Evolutionary conservation across 2,888 invertebrate genomes (phyloP), one percentile per base, ranked within the genome.

Genomic region (Cerceris ruficornis): DNA sequence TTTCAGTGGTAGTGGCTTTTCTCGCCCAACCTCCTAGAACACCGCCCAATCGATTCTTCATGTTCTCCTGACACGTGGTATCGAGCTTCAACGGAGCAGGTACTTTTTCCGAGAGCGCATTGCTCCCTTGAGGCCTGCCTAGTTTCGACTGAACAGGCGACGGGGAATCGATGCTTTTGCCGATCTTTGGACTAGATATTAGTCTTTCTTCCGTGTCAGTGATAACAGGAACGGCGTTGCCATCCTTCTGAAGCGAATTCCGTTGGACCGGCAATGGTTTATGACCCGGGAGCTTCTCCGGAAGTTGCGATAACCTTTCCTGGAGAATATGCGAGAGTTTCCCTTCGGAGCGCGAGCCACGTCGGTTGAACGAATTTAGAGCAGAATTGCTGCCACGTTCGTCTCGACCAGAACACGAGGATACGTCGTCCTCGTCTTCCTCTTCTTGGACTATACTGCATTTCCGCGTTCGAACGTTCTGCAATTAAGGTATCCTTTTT

Each of bases 381-480:
- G 93, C 90, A 6, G 93, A 89, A 69, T 88, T 90, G 71, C 90
- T 91, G 49, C 90, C 87, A 42, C 87, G 93, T 85, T 94, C 95
- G 88, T 95, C 95, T 9, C 94, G 93, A 17, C 94, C 94, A 7
- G 94, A 93, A 84, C 94, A 94, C 81, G 94, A 90, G 55, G 94
- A 92, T 80, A 93, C 94, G 86, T 96, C 97, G 88, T 98, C 98
- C 90, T 97, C 96, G 88, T 98, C 98, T 87, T 98, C 98, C 91
- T 98, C 98, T 90, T 97, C 97, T 86, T 97, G 96, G 28, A 98
- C 98, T 88, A 98, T 97, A 89, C 97, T 97, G 93, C 98, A 98
- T 90, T 98, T 98, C 65, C 98, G 94, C 39, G 95, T 95, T 65
- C 97, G 94, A 94, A 95, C 92, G 72, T 92, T 92, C 91, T 92